Conservation (phyloP, 2,888 invertebrate species). For the Drosophila lutescens region DNA sequence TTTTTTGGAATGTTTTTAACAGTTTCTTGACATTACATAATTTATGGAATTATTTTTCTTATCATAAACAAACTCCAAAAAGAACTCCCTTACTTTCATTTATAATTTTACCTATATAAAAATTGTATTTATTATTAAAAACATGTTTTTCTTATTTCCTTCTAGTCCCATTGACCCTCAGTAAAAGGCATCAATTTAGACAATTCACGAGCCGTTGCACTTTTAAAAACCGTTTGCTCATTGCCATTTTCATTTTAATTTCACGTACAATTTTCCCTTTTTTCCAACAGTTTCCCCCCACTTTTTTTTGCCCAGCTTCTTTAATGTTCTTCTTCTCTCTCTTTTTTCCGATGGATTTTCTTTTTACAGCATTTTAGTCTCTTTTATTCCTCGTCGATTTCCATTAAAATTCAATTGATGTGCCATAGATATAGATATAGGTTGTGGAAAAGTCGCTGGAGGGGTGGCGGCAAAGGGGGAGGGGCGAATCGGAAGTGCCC, state of each 20-base stretch:
- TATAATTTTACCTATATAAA: neutral
- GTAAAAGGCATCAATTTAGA: conserved; percentile 25
- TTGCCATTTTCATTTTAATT: conserved; percentile 74
- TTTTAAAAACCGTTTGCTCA: conserved; percentile 65
- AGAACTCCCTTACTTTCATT: no score
- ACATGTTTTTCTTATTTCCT: neutral
- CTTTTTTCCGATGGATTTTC: conserved; percentile 32
- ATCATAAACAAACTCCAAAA: no score
- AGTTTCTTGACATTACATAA: neutral
- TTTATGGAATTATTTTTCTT: neutral
- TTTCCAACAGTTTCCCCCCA: conserved; percentile 54
- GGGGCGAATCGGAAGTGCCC: conserved; percentile 49
- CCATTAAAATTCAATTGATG: conserved; percentile 81
- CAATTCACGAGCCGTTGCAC: conserved; percentile 61
- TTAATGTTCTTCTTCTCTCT: conserved; percentile 30
- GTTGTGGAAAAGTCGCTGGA: conserved; percentile 1
- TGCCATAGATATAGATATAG: conserved; percentile 60
- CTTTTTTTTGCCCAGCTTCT: conserved; percentile 18
- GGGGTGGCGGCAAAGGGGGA: conserved; percentile 2
- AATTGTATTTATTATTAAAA: neutral
- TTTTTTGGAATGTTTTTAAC: no score
- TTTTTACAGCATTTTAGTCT: conserved; percentile 77
- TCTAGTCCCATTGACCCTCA: neutral
- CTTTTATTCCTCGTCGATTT: conserved; percentile 81
- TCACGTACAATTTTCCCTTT: conserved; percentile 68